Percentiles rank a stretch among this genome's conserved stretches.
phyloP scores from a whole-genome alignment of 2,113 vertebrate genomes.

The Rhynchopsitta pachyrhyncha region DNA sequence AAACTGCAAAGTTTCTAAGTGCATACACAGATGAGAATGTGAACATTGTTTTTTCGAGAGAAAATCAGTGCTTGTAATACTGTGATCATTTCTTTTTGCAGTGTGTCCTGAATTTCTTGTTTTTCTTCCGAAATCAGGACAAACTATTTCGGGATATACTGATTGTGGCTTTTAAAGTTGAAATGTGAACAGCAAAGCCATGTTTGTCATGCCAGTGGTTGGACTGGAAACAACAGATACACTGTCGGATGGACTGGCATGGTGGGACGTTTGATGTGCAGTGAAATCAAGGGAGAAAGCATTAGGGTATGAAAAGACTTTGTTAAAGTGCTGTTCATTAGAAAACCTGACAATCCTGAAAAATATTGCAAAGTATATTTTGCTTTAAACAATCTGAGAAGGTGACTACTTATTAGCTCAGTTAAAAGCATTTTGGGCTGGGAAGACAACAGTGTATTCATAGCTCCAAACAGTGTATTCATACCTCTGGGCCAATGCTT shows the following conservation, averaged over 20 bases:
- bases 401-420: slow-evolving; percentile 5
- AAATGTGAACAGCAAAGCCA: not conserved
- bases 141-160: not conserved
- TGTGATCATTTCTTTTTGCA: not conserved
- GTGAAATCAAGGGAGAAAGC: not conserved
- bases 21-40: not conserved
- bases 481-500: not conserved
- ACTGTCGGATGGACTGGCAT: not conserved
- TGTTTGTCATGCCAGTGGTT: not conserved
- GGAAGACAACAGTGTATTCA: not conserved
- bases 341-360: slow-evolving; percentile 19
- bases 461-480: not conserved
- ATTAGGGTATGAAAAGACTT: not conserved
- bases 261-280: not conserved
- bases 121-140: not conserved
- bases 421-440: not conserved
- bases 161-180: not conserved
- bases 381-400: not conserved
- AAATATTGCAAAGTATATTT: not conserved
- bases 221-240: slow-evolving; percentile 1
- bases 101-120: not conserved
- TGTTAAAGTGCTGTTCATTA: not conserved
- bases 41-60: not conserved
- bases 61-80: not conserved
- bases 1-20: not conserved